Base-by-base conservation (phyloP, 1,140 invertebrate genomes). In the Bombyx mandarina region DNA sequence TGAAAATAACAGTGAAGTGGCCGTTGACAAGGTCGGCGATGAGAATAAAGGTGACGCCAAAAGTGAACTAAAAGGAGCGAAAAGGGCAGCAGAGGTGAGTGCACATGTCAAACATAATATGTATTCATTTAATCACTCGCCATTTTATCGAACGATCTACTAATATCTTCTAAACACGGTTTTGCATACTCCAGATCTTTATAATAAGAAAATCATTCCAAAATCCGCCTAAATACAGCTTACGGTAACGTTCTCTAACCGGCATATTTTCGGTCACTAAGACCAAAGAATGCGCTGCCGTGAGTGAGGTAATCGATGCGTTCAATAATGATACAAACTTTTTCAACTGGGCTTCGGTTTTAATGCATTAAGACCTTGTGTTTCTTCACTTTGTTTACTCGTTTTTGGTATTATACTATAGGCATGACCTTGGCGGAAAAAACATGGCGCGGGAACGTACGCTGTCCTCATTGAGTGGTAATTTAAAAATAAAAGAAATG, bases 51-150 rank as follows among this genome's bases (percentile, higher is more conserved):
- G 65, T 60, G 93, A 94, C 82, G 90, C 91, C 48, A 95, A 95
- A 89, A 93, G 92, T 82, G 93, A 94, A 75, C 89, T 95, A 69
- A 95, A 95, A 90, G 94, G 94, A 83, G 94, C 93, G 80, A 95
- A 96, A 89, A 93, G 94, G 90, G 91, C 94, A 88, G 93, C 94
- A 73, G 94, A 95, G 91, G 94, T 95, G 89, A 93, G 93, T 92
- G 76, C 84, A 86, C 83, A 86, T 86, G 83, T 85, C 80, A 82
- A 73, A 71, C 72, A 71, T 80, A 35, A 35, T 35, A 79, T 78
- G 69, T 82, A 80, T 86, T 80, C 75, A 75, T 78, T 73, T 79
- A 85, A 77, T 82, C 79, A 73, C 83, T 84, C 85, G 85, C 83
- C 86, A 88, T 88, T 88, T 88, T 88, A 85, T 79, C 75, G 75